A percentile compares a stretch with the other conserved stretches of the same genome.
phyloP scores from a whole-genome alignment of 2,113 vertebrate species.

The Guaruba guarouba region DNA sequence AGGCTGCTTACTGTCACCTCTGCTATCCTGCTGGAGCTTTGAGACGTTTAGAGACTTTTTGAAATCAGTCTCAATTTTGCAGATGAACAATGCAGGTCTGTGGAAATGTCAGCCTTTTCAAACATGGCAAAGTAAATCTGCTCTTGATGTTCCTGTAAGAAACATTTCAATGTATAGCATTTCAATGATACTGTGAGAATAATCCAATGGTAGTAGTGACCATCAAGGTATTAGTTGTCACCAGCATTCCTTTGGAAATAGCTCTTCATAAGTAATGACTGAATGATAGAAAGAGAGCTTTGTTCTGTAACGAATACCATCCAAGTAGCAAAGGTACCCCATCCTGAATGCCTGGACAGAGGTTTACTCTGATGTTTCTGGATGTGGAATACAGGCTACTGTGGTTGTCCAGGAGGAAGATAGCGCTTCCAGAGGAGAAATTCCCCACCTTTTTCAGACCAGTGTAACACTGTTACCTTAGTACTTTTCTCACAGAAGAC shows the following conservation, averaged over 20 bases:
- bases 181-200: not conserved
- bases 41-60: not conserved
- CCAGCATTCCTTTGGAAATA: not conserved
- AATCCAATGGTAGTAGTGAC: not conserved
- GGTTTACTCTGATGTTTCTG: not conserved
- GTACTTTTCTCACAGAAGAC: not conserved
- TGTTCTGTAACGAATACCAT: not conserved
- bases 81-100: not conserved
- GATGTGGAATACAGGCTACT: not conserved
- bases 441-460: not conserved
- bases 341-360: not conserved
- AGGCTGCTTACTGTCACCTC: not conserved
- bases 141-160: not conserved
- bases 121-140: not conserved
- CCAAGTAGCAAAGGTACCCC: not conserved
- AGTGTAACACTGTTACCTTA: not conserved
- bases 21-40: not conserved
- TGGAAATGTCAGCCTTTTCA: slow-evolving; percentile 41
- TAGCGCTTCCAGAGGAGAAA: not conserved
- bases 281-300: not conserved
- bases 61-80: not conserved
- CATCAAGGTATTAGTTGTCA: not conserved
- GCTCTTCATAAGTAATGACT: not conserved
- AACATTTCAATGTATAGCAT: not conserved
- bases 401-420: not conserved